These are phyloP conservation scores for Stramonita haemastoma DNA, from an alignment of 2,888 invertebrate genomes.

Conservation along the genomic window DNA sequence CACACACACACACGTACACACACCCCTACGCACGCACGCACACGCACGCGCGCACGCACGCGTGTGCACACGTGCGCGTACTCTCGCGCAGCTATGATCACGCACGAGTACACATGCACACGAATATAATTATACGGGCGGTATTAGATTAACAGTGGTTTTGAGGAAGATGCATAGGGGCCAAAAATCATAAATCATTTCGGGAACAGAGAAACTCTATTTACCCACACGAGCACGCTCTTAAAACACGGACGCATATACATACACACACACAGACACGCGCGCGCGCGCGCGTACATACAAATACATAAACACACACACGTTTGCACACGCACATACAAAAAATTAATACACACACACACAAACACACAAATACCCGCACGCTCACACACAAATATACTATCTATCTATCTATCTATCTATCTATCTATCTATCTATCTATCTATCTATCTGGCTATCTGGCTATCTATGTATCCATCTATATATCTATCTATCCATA, in stretches of 20 bases:
- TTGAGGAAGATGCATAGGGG: too few species aligned
- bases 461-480: too few species aligned
- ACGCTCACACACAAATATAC: background rate
- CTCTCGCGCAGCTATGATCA: background rate
- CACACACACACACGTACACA: conserved; percentile 25
- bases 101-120: background rate
- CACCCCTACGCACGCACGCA: conserved; percentile 15
- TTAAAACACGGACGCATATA: background rate
- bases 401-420: too few species aligned
- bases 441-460: too few species aligned
- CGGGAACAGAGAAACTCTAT: background rate
- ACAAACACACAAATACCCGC: background rate
- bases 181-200: too few species aligned
- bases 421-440: too few species aligned
- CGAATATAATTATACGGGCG: background rate
- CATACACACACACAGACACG: background rate
- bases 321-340: background rate
- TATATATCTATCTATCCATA: too few species aligned
- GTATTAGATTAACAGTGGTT: too few species aligned
- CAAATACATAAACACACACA: background rate
- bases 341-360: background rate
- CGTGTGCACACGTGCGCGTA: background rate
- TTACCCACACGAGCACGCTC: background rate
- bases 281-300: background rate
- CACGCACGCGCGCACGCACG: background rate